Base-by-base conservation (phyloP, 2,113 vertebrate species). In the Gopherus flavomarginatus region DNA sequence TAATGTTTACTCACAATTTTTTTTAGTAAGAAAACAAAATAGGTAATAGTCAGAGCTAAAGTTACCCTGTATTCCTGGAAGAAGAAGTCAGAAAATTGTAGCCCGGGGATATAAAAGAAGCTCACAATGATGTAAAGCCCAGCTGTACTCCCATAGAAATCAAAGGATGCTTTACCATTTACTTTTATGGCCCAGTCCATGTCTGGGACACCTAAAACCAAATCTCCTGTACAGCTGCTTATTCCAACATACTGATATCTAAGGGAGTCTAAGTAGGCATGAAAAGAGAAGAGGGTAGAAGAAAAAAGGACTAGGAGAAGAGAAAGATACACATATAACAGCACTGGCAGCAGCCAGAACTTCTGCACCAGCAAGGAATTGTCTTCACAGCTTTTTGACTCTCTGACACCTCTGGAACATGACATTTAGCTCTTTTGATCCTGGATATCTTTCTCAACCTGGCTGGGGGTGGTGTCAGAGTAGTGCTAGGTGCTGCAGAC, bases 301-400 rank as follows among this genome's bases (percentile, higher is more conserved):
- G 57, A 21, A 62, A 31, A 62, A 31, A 62, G 57, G 27, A 62
- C 12, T 16, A 12, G 6, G 52, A 21, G 52, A 53, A 53, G 52
- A 53, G 52, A 53, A 53, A 53, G 52, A 53, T 53, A 62, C 13
- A 62, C 35, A 62, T 59, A 62, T 62, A 6, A 62, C 31, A 35
- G 29, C 75, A 26, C 49, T 31, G 8, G 5, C 82, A 93, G 26
- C 44, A 94, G 72, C 42, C 1, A 3, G n/a, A 86, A 11, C 50
- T 2, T 1, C 12, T 0, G 4, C 27, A 53, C 38, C 29, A 35
- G 69, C 2, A 54, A 2, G 22, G 49, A 1, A 27, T 24, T 22
- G 0, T 69, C 80, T 90, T 85, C 35, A 11, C 31, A 83, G 54
- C 77, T 13, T 69, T 19, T 77, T 19, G 7, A 31, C 2, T 6